Percentiles rank a stretch among this genome's conserved stretches.
Conservation (phyloP, 2,888 invertebrate species). For the Drosophila multiciliata region DNA sequence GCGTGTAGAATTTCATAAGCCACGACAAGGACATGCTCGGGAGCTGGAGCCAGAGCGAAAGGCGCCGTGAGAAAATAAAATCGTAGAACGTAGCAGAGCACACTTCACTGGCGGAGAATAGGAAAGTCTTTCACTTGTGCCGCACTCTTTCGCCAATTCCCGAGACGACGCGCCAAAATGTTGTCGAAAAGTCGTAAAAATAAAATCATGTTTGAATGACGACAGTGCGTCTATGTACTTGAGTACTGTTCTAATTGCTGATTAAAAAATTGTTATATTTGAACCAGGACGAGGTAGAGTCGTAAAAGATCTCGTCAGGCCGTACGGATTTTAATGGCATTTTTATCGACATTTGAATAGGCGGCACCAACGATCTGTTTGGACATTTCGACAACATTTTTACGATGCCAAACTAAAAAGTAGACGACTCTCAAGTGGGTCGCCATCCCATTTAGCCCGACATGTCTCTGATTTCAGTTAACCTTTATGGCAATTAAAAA, state of each 20-base stretch:
- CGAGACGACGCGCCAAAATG: constrained; percentile 69
- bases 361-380: constrained; percentile 81
- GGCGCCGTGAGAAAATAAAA: constrained; percentile 66
- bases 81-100: constrained; percentile 4
- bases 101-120: constrained; percentile 25
- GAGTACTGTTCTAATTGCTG: constrained; percentile 54
- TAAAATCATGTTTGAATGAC: constrained; percentile 44
- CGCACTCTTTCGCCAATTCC: constrained; percentile 58
- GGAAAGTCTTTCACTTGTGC: constrained; percentile 51
- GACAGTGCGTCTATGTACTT: constrained; percentile 44
- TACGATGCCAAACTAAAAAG: constrained; percentile 47
- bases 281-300: constrained; percentile 69
- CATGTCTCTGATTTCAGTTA: constrained; percentile 61
- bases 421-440: constrained; percentile 66
- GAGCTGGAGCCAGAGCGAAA: constrained; percentile 24
- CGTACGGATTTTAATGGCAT: constrained; percentile 69
- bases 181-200: constrained; percentile 62
- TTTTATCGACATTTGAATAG: constrained; percentile 81
- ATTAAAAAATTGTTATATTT: constrained; percentile 71
- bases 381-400: constrained; percentile 77
- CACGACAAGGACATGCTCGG: constrained; percentile 42
- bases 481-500: constrained; percentile 69
- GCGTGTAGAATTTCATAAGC: constrained; percentile 72
- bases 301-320: constrained; percentile 43
- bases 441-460: constrained; percentile 26